phyloP scores from a whole-genome alignment of 2,113 vertebrate genomes.

The Larimichthys polyactis region DNA sequence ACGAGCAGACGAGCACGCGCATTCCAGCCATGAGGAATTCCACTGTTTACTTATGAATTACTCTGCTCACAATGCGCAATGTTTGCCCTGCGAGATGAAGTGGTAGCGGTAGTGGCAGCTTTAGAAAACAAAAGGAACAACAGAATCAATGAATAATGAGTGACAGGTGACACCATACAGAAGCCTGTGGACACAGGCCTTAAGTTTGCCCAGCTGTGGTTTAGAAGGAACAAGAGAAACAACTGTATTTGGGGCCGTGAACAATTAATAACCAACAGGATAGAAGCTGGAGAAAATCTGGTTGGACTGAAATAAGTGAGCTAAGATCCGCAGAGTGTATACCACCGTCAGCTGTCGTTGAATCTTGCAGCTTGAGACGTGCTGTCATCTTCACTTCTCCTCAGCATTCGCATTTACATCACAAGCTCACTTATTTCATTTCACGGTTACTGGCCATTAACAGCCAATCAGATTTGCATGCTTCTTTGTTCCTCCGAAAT shows the following conservation, averaged over 20 bases:
- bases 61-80: constrained; percentile 42
- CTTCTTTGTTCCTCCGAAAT: constrained; percentile 15
- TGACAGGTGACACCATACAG: constrained; percentile 51
- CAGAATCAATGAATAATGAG: constrained; percentile 29
- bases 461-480: constrained; percentile 10
- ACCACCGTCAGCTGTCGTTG: constrained; percentile 36
- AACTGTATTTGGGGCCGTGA: constrained; percentile 28
- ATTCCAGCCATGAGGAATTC: constrained; percentile 60
- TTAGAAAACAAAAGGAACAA: constrained; percentile 14
- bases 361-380: constrained; percentile 48
- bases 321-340: constrained; percentile 37
- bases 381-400: constrained; percentile 32
- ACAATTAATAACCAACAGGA: constrained; percentile 44
- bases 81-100: constrained; percentile 44
- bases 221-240: constrained; percentile 30
- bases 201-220: constrained; percentile 72
- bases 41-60: constrained; percentile 68
- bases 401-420: background rate
- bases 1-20: constrained; percentile 19
- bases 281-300: constrained; percentile 39
- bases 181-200: constrained; percentile 14
- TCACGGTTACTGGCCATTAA: constrained; percentile 21
- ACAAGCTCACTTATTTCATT: background rate
- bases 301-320: background rate
- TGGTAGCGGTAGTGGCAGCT: constrained; percentile 11